Conservation (phyloP, 2,113 vertebrate species). For the Pelvicachromis taeniatus region DNA sequence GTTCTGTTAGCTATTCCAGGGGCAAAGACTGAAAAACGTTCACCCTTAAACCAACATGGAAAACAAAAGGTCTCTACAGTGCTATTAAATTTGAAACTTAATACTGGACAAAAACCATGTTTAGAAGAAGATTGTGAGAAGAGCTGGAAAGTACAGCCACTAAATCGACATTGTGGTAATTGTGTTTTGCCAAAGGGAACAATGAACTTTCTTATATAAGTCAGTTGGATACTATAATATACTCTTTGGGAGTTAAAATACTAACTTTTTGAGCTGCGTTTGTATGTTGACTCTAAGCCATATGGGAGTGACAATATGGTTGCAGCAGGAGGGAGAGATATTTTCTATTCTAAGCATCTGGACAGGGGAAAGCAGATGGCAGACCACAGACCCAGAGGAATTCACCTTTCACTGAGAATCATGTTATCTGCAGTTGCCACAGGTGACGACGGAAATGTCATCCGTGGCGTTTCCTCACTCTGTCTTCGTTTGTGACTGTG, state of each 20-base stretch:
- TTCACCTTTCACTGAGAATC: slow-evolving; percentile 67
- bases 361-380: slow-evolving; percentile 24
- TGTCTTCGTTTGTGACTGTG: slow-evolving; percentile 20
- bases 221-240: background rate
- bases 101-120: background rate
- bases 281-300: slow-evolving; percentile 17
- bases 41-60: background rate
- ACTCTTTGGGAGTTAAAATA: background rate
- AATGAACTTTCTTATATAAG: background rate
- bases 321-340: slow-evolving; percentile 35
- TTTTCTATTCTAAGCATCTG: slow-evolving; percentile 61
- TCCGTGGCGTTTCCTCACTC: background rate
- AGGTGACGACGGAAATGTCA: slow-evolving; percentile 69
- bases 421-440: slow-evolving; percentile 59
- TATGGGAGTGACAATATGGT: slow-evolving; percentile 16
- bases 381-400: slow-evolving; percentile 50
- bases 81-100: background rate
- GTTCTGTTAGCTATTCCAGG: background rate
- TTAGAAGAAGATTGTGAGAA: background rate
- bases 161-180: background rate
- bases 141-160: background rate
- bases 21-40: background rate
- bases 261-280: background rate
- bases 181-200: background rate
- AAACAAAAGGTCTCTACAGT: background rate